Evolutionary conservation across 1,140 invertebrate species (phyloP), one percentile per base, ranked within the genome.

Genomic region (Ladona fulva): DNA sequence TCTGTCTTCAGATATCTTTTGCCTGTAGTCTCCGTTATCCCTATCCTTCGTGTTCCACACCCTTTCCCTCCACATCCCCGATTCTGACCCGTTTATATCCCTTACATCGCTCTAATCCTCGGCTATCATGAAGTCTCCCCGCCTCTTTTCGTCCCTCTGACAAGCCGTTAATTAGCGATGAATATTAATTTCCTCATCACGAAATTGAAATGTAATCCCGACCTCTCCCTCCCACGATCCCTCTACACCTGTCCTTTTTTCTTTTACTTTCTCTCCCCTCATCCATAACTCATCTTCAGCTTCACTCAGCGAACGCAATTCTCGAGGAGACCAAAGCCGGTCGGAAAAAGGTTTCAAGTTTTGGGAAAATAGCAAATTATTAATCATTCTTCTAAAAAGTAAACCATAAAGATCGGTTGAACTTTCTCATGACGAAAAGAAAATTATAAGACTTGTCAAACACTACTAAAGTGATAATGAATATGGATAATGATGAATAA

Each of bases 121-220:
- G 52, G 52, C 52, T 12, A 66, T 66, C 52, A 66, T 66, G n/a
- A 66, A 12, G 52, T 66, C 52, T 16, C 16, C 12, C n/a, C 52
- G 3, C 52, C 52, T 12, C n/a, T 3, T 12, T 3, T 12, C 3
- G 52, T 19, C 52, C 52, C 52, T 19, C 52, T 66, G 52, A 6
- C 52, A 66, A 66, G 14, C 12, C n/a, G 52, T 66, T 66, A 66
- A 66, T 66, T 66, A 66, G 52, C 52, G 52, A 66, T 66, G 52
- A 66, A 66, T 66, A 66, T 66, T 66, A 66, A 66, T 66, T 66
- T 66, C 52, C 52, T 66, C 52, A 66, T 66, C 52, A 66, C 52
- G 12, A 66, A 66, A 66, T 66, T 66, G 52, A 66, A 66, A 66
- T 66, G 52, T 66, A 66, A 66, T 66, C 52, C 52, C 12, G 52